A percentile compares a stretch with the other conserved stretches of the same genome.
These are phyloP conservation scores for Resseliella maxima DNA, from an alignment of 2,888 invertebrate species.

Conservation along the genomic window DNA sequence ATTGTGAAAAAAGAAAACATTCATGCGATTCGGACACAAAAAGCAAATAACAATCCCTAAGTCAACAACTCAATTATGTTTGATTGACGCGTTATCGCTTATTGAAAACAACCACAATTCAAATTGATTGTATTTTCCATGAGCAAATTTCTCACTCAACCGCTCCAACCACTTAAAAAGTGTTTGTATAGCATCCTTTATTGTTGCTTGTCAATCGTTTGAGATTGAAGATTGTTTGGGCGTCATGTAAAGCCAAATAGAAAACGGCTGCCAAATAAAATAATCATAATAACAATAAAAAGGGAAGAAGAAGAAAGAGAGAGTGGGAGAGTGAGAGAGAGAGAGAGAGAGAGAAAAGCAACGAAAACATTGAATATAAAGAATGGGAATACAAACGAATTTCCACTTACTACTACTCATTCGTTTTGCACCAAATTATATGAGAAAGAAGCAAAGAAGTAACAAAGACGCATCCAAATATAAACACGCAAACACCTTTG, in stretches of 20 bases:
- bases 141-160: not conserved
- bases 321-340: not conserved
- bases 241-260: not conserved
- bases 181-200: conserved; percentile 19
- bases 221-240: not conserved
- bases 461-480: too few relatives aligned
- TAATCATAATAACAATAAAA: conserved; percentile 46
- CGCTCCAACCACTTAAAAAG: not conserved
- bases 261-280: conserved; percentile 33
- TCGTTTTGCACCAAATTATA: not conserved
- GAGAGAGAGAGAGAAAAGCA: not conserved
- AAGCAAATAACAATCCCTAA: not conserved
- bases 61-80: not conserved
- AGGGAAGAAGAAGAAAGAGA: not conserved
- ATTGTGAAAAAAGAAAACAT: not conserved
- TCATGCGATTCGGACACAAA: not conserved
- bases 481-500: too few relatives aligned
- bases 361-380: not conserved
- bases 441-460: not conserved
- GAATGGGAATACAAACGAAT: not conserved
- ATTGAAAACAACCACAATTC: conserved; percentile 37
- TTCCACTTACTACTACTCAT: not conserved
- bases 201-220: not conserved
- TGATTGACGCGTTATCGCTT: conserved; percentile 45
- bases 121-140: conserved; percentile 12